Base-by-base conservation (phyloP, 2,888 invertebrate species). In the Hypolimnas misippus region DNA sequence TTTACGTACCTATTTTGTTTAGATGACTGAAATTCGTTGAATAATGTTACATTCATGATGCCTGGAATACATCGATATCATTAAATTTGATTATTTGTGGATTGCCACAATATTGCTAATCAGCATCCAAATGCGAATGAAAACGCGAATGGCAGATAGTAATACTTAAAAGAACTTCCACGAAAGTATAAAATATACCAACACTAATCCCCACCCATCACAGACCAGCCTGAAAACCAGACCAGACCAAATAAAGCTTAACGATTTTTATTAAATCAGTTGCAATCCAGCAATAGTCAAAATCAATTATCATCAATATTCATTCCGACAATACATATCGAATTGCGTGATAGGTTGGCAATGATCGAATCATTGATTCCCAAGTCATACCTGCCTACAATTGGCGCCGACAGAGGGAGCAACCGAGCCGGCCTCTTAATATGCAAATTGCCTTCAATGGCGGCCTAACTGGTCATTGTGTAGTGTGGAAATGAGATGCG, bases 401-500 rank as follows among this genome's bases (percentile, higher is more conserved):
- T 49, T 49, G 49, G 68, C 68, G 70, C 57, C 58, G 51, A 63
- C 70, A 67, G 76, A 75, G 78, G 77, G 77, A 70, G 79, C 76
- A 73, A 75, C 72, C 73, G 79, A 78, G 77, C 70, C 63, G 21
- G 53, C 63, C 65, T 63, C 64, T 67, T 59, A 74, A 73, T 84
- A 84, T 85, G 85, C 77, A 86, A 84, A 84, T 86, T 81, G 83
- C 74, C 49, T 74, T 73, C 58, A 62, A 68, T 74, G 74, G 57
- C 70, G 73, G 77, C 78, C 80, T 81, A 82, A 82, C 81, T 76
- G 81, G 78, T 76, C 73, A 78, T 81, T 82, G 78, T 75, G 71
- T 63, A 57, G 60, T 56, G 63, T 57, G 67, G 62, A 55, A 76
- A 80, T 75, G 79, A 77, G 77, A 76, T 68, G 72, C 68, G 63